Percentiles rank a stretch among this genome's conserved stretches.
phyloP scores from a whole-genome alignment of 2,797 vertebrate species.

The Scarus forsteni region DNA sequence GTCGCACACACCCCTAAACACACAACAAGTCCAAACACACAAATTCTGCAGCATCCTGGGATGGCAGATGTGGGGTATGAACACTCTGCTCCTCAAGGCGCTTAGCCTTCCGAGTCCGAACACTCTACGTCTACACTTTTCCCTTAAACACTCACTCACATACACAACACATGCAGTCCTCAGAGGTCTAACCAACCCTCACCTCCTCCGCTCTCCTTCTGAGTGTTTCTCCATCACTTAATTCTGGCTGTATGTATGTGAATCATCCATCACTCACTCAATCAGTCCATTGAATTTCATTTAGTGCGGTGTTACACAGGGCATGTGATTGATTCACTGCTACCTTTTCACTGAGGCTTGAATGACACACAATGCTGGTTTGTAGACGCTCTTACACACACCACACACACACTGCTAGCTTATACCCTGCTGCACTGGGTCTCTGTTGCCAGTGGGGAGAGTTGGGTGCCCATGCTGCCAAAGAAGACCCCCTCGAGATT shows the following conservation, averaged over 20 bases:
- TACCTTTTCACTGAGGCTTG: constrained; percentile 84
- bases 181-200: constrained; percentile 78
- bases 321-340: constrained; percentile 85
- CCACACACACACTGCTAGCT: constrained; percentile 38
- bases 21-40: constrained; percentile 37
- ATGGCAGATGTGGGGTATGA: constrained; percentile 77
- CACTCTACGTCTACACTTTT: constrained; percentile 46
- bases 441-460: constrained; percentile 72
- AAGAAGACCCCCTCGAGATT: constrained; percentile 78
- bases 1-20: constrained; percentile 62
- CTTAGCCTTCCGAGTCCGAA: constrained; percentile 60
- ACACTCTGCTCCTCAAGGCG: constrained; percentile 66
- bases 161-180: constrained; percentile 48
- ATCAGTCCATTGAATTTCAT: constrained; percentile 86
- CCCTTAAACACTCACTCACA: constrained; percentile 14
- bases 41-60: constrained; percentile 69
- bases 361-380: constrained; percentile 82
- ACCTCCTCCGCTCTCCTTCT: constrained; percentile 76
- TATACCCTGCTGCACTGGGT: constrained; percentile 65
- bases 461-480: constrained; percentile 76
- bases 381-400: constrained; percentile 42
- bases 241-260: constrained; percentile 78
- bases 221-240: constrained; percentile 82
- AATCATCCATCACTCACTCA: constrained; percentile 85
- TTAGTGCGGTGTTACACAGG: constrained; percentile 83